These are phyloP conservation scores for Elachura formosa DNA, from an alignment of 2,113 vertebrate species.

Conservation along the genomic window DNA sequence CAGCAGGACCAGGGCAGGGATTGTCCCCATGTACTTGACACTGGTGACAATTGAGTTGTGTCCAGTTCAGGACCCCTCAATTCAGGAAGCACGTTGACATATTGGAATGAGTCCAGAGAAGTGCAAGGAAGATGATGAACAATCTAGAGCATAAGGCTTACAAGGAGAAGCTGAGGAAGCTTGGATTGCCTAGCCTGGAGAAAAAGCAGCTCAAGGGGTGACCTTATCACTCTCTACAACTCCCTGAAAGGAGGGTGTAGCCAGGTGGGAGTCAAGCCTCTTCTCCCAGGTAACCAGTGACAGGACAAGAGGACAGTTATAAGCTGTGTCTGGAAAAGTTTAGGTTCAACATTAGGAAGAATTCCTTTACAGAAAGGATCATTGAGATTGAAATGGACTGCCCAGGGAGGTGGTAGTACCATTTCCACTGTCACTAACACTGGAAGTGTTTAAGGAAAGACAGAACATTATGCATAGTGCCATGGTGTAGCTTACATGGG, in stretches of 20 bases:
- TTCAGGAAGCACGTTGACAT: too few species aligned
- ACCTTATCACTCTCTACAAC: background rate
- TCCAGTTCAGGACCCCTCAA: background rate
- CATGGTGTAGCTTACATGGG: background rate
- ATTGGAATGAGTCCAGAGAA: background rate
- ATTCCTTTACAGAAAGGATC: background rate
- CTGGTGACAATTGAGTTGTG: background rate
- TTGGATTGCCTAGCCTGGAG: background rate
- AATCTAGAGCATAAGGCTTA: background rate
- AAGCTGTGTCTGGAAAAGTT: background rate
- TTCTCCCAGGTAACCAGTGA: background rate
- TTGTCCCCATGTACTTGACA: fast-evolving
- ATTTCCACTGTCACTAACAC: background rate
- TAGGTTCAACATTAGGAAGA: background rate
- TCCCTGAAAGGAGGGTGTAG: background rate
- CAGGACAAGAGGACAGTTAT: background rate
- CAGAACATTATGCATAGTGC: fast-evolving
- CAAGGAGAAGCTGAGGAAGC: background rate
- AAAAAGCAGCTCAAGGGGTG: background rate
- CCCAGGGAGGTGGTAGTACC: background rate
- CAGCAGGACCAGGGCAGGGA: background rate
- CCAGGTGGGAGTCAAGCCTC: fast-evolving
- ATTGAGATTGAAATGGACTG: background rate
- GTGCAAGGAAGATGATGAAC: background rate
- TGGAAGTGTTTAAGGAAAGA: background rate